phyloP scores from a whole-genome alignment of 2,888 invertebrate species.

The Rotaria sp. region DNA sequence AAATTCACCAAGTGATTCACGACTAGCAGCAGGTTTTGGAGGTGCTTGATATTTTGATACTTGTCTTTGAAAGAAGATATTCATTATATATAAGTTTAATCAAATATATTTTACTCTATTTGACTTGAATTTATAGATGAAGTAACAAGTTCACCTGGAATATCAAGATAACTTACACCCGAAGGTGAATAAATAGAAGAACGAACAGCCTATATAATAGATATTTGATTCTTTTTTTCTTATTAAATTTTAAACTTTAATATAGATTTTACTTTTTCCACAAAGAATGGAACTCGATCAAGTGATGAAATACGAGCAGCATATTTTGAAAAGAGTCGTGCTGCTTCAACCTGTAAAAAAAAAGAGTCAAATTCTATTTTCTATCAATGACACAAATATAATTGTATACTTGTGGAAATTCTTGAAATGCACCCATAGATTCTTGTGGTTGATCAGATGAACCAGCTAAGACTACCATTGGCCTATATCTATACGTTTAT shows the following conservation, averaged over 20 bases:
- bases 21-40: constrained; percentile 67
- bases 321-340: constrained; percentile 82
- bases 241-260: background rate
- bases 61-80: background rate
- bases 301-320: constrained; percentile 76
- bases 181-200: constrained; percentile 76
- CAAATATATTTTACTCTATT: constrained; percentile 42
- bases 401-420: constrained; percentile 67
- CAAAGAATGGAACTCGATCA: constrained; percentile 74
- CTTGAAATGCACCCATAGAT: constrained; percentile 90
- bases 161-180: constrained; percentile 80
- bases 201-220: constrained; percentile 64
- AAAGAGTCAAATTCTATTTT: background rate
- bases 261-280: constrained; percentile 64
- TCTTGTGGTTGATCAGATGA: constrained; percentile 84
- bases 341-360: constrained; percentile 65
- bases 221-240: background rate
- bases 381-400: background rate
- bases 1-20: constrained; percentile 65
- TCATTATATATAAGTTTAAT: constrained; percentile 35
- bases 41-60: constrained; percentile 57
- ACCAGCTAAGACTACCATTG: constrained; percentile 81
- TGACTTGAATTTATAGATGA: constrained; percentile 43
- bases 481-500: constrained; percentile 58
- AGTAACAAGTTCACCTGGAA: constrained; percentile 69